These are phyloP conservation scores for Dufourea novaeangliae DNA, from an alignment of 1,140 invertebrate species.

Conservation along the genomic window DNA sequence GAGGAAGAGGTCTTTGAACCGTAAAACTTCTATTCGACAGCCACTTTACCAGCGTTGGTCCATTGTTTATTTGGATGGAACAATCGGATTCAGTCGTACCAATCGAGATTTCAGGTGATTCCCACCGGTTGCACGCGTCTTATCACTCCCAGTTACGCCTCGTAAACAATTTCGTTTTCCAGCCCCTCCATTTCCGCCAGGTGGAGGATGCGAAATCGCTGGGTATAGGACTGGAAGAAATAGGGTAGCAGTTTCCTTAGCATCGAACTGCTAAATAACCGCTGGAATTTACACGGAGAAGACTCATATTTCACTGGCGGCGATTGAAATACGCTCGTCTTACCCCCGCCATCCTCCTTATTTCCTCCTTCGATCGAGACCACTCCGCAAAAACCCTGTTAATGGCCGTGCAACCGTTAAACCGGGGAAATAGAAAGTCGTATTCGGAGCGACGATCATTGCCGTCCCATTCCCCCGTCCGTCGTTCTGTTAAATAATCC, in stretches of 20 bases:
- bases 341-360: background rate
- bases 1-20: too few relatives aligned
- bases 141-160: background rate
- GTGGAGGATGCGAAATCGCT: background rate
- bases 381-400: background rate
- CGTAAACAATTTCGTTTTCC: conserved; percentile 38
- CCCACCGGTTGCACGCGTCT: background rate
- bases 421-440: conserved; percentile 11
- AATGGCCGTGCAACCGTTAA: background rate
- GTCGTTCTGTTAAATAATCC: background rate
- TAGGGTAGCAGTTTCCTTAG: conserved; percentile 16
- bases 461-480: background rate
- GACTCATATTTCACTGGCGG: background rate
- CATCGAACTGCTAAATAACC: background rate
- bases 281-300: background rate
- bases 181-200: background rate
- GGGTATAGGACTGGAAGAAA: background rate
- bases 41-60: background rate
- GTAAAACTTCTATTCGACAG: too few relatives aligned
- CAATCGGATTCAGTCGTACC: background rate
- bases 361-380: background rate
- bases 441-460: background rate
- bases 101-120: background rate
- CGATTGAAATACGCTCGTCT: background rate
- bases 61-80: background rate